phyloP scores from a whole-genome alignment of 2,888 invertebrate genomes.

The Rhamnusium bicolor region DNA sequence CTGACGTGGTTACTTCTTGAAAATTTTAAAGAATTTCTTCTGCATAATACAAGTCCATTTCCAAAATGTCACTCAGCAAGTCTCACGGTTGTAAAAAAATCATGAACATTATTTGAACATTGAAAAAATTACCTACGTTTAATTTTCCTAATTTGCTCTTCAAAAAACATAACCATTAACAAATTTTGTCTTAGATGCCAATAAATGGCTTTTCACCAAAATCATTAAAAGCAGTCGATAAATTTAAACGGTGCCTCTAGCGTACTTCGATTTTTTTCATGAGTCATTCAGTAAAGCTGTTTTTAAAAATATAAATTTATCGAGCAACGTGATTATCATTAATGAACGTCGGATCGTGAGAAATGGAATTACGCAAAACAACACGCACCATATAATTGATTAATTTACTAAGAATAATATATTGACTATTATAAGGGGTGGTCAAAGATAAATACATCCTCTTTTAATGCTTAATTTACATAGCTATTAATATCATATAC shows the following conservation, averaged over 20 bases:
- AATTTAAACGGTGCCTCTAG: not conserved
- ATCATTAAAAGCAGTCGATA: not conserved
- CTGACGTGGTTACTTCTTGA: no score
- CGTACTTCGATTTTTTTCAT: not conserved
- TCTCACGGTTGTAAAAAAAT: no score
- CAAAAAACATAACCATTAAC: not conserved
- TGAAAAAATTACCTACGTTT: not conserved
- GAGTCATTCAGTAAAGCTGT: conserved; percentile 6
- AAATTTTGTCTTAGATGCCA: not conserved
- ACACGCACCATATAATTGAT: conserved; percentile 26
- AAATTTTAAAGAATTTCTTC: no score
- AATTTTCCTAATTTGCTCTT: not conserved
- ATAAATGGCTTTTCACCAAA: not conserved
- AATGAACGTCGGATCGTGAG: conserved; percentile 30
- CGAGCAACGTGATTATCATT: conserved; percentile 23
- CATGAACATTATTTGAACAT: no score
- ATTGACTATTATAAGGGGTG: conserved; percentile 10
- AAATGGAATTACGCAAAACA: conserved; percentile 25
- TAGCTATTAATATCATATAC: not conserved
- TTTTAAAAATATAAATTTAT: conserved; percentile 23
- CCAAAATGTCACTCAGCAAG: no score
- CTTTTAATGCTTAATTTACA: not conserved
- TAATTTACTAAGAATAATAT: conserved; percentile 26
- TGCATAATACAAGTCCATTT: no score
- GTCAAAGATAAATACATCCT: not conserved